Base-by-base conservation (phyloP, 2,888 invertebrate genomes). In the Hypomecis punctinalis region DNA sequence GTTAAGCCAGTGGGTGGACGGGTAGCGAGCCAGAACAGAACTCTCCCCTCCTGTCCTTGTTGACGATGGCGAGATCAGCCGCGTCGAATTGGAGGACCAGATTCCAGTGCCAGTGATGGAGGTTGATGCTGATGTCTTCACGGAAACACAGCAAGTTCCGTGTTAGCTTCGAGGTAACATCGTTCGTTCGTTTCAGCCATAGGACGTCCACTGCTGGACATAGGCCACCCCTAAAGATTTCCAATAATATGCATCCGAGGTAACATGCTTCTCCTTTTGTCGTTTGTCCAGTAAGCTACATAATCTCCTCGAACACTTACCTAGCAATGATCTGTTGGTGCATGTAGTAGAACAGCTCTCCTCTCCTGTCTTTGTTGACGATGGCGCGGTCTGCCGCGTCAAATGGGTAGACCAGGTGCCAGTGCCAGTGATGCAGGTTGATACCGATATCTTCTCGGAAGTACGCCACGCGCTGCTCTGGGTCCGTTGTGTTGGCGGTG, bases 81-180 rank as follows among this genome's bases (percentile, higher is more conserved):
- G 95, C 94, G 72, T 96, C 95, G 84, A 96, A 96, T 0, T 97
- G 97, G 84, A 97, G 97, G 2, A 97, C 97, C 72, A 97, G 93
- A 85, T 98, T 97, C 97, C 97, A 97, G 82, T 97, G 97, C 97
- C 97, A 98, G 83, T 98, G 97, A 84, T 97, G 97, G 56, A 97
- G 95, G 88, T 97, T 97, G 74, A 97, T 93, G 70, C 97, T 97
- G 67, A 97, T 92, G 84, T 97, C 97, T 83, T 97, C 97, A 46
- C 97, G 94, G 94, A 96, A 97, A 87, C 97, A 98, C 39, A 97
- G 96, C 66, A 97, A 84, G 5, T 96, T 94, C 83, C 97, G 97
- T n/a, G n/a, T n/a, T n/a, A n/a, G n/a, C n/a, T n/a, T n/a, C n/a
- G n/a, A n/a, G n/a, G n/a, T n/a, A n/a, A n/a, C n/a, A n/a, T n/a